Base-by-base conservation (phyloP, 1,140 invertebrate genomes). In the Temnothorax longispinosus region DNA sequence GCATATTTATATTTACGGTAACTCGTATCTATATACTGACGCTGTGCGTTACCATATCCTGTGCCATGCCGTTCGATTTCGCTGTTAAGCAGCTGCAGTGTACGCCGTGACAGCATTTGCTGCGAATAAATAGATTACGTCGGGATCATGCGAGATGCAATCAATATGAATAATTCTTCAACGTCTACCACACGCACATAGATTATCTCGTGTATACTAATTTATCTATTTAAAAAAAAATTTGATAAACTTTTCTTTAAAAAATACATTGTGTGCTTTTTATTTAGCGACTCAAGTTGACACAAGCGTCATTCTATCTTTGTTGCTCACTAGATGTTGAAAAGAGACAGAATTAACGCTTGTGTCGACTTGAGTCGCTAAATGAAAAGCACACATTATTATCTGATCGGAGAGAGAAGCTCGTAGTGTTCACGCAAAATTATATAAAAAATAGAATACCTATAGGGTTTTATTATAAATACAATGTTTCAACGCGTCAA, bases 1-100 rank as follows among this genome's bases (percentile, higher is more conserved):
- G 54, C 44, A 18, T 58, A 64, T 88, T 89, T 86, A 80, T 84
- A 84, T 84, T 74, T 67, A 60, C 32, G 18, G 47, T 44, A 71
- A 71, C 56, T 88, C 56, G 38, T 84, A 74, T 62, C 38, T 54
- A n/a, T n/a, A n/a, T n/a, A 50, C 76, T 62, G 47, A 47, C 35
- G 38, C 27, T 5, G 38, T n/a, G 18, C 32, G 72, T 77, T 54
- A 52, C 35, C 47, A 2, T 60, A 67, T 52, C 38, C 13, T 27
- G 18, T 4, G 27, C 27, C 27, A 3, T 50, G 54, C 18, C 18
- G 41, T 76, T 62, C 47, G 47, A 56, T 81, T 41, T 81, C 5
- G 15, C 8, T 21, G 32, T 41, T 81, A 71, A 81, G n/a, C 81
- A 75, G 27, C 11, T 75, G 32, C 13, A 47, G 52, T 41, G 35